Percentiles rank a stretch among this genome's conserved stretches.
phyloP scores from a whole-genome alignment of 2,888 invertebrate species.

The Caenorhabditis japonica region DNA sequence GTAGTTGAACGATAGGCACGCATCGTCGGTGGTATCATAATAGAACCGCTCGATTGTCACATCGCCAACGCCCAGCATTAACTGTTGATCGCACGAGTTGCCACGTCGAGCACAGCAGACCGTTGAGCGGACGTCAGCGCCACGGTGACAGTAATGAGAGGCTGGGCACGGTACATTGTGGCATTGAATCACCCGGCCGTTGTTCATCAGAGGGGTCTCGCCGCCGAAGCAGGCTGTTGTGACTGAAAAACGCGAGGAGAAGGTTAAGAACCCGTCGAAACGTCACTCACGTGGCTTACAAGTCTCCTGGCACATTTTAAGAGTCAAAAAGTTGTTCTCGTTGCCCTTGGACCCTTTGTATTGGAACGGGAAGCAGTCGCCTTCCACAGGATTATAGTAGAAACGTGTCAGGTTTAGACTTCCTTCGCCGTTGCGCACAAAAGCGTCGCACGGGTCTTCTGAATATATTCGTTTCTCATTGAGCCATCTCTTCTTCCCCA shows the following conservation, averaged over 20 bases:
- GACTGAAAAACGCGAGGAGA: constrained; percentile 52
- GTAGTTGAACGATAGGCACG: constrained; percentile 69
- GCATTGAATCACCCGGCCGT: constrained; percentile 61
- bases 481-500: neutral
- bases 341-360: constrained; percentile 64
- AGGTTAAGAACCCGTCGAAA: neutral
- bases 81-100: constrained; percentile 68
- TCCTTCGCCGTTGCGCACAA: constrained; percentile 63
- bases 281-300: constrained; percentile 65
- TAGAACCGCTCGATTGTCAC: constrained; percentile 62
- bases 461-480: constrained; percentile 6
- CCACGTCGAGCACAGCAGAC: constrained; percentile 69
- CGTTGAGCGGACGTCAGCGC: constrained; percentile 53
- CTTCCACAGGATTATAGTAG: constrained; percentile 65
- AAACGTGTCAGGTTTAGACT: constrained; percentile 58
- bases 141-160: constrained; percentile 71
- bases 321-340: constrained; percentile 75
- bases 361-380: constrained; percentile 61
- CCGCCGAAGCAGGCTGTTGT: constrained; percentile 67
- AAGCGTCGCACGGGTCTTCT: constrained; percentile 66
- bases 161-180: constrained; percentile 64
- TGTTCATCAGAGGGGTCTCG: constrained; percentile 59
- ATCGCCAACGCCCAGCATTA: constrained; percentile 70
- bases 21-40: constrained; percentile 65
- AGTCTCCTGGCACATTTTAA: constrained; percentile 67